These are phyloP conservation scores for Molothrus ater DNA, from an alignment of 2,797 vertebrate species.

Conservation along the genomic window DNA sequence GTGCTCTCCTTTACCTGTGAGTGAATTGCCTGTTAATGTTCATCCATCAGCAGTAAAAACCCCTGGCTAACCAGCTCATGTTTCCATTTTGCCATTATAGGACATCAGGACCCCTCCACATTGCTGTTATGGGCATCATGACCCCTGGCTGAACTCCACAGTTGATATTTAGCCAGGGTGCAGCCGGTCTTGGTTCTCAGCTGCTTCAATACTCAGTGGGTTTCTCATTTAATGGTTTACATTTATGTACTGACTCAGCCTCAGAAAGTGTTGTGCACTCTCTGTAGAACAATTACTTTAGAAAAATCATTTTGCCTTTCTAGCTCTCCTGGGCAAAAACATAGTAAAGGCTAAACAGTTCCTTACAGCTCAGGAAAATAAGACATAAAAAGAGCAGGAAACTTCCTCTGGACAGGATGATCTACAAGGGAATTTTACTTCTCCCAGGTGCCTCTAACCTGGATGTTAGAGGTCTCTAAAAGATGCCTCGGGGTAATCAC, in stretches of 20 bases:
- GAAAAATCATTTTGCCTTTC: conserved; percentile 2
- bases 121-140: neutral
- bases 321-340: neutral
- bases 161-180: neutral
- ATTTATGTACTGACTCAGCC: neutral
- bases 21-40: neutral
- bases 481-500: neutral
- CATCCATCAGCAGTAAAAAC: neutral
- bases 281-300: neutral
- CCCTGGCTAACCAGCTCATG: neutral
- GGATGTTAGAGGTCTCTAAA: neutral
- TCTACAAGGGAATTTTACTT: neutral
- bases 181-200: neutral
- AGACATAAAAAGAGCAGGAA: neutral
- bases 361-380: neutral
- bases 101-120: neutral
- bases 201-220: neutral
- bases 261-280: neutral
- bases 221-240: neutral
- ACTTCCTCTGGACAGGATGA: neutral
- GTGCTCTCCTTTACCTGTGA: neutral
- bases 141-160: neutral
- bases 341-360: neutral
- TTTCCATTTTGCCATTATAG: neutral
- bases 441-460: neutral